Evolutionary conservation across 2,797 vertebrate species (phyloP).

Genomic region (Chromis chromis): DNA sequence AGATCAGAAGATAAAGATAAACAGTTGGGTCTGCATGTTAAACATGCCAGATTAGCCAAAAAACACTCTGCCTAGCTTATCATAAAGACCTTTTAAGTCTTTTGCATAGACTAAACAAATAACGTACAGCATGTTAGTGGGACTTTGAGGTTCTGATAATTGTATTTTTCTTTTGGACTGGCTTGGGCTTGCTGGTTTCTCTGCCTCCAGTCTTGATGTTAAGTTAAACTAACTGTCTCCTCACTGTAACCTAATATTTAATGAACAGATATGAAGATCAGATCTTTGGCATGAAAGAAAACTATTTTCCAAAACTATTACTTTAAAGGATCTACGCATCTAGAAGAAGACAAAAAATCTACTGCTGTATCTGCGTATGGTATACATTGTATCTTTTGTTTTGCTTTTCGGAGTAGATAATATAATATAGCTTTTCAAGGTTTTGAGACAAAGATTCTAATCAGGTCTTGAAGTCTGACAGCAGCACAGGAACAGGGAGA

Average conservation of each 20-base stretch:
- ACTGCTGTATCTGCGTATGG: neutral
- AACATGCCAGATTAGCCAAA: constrained; percentile 15
- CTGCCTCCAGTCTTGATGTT: neutral
- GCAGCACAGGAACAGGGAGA: constrained; percentile 28
- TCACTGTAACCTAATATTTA: neutral
- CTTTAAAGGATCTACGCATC: neutral
- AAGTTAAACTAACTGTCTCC: neutral
- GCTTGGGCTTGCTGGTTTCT: neutral
- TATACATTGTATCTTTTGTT: constrained; percentile 3
- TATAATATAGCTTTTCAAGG: constrained; percentile 26
- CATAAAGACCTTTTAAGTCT: neutral
- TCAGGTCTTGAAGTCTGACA: constrained; percentile 40
- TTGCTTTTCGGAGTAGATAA: constrained; percentile 13
- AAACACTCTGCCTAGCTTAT: constrained; percentile 3
- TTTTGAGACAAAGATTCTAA: constrained; percentile 36
- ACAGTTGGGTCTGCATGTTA: neutral
- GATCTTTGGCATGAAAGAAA: neutral
- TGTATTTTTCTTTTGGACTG: neutral
- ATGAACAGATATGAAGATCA: neutral
- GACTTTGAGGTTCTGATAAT: neutral
- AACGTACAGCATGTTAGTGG: neutral
- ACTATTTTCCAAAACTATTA: constrained; percentile 6
- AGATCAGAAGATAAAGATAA: constrained; percentile 23
- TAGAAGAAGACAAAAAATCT: neutral
- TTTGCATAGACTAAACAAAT: constrained; percentile 23